Conservation (phyloP, 2,797 vertebrate species). For the Bradypus variegatus region DNA sequence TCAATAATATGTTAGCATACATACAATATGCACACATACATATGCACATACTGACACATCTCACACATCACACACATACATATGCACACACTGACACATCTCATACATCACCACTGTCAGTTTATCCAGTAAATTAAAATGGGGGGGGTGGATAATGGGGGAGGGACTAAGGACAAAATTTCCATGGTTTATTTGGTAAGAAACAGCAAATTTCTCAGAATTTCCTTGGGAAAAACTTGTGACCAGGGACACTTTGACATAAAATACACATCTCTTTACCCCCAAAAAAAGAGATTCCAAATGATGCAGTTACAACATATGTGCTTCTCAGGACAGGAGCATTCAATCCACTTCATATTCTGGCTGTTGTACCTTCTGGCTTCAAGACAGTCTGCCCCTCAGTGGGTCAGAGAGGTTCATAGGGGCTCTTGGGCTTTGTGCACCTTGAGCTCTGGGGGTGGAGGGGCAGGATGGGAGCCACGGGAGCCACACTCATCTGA, state of each 20-base stretch:
- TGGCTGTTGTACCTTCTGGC: slow-evolving; percentile 75
- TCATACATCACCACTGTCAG: slow-evolving; percentile 70
- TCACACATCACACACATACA: slow-evolving; percentile 76
- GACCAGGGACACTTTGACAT: slow-evolving; percentile 61
- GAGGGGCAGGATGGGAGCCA: slow-evolving; percentile 73
- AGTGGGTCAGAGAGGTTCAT: slow-evolving; percentile 73
- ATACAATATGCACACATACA: slow-evolving; percentile 76
- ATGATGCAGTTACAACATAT: slow-evolving; percentile 51
- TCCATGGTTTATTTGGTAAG: slow-evolving; percentile 59
- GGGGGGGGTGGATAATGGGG: not conserved
- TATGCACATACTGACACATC: slow-evolving; percentile 62
- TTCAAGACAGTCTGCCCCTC: slow-evolving; percentile 71
- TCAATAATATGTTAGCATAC: slow-evolving; percentile 73
- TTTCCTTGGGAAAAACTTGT: slow-evolving; percentile 54
- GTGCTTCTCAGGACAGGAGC: slow-evolving; percentile 62
- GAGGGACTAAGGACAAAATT: slow-evolving; percentile 51
- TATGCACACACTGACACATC: slow-evolving; percentile 76
- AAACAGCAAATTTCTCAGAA: slow-evolving; percentile 67
- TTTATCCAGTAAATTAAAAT: slow-evolving; percentile 78
- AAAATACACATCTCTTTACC: slow-evolving; percentile 51
- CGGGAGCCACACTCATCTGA: slow-evolving; percentile 95
- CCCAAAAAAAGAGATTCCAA: slow-evolving; percentile 41
- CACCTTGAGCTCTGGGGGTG: slow-evolving; percentile 68
- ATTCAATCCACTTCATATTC: slow-evolving; percentile 69
- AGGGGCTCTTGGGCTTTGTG: slow-evolving; percentile 79